These are phyloP conservation scores for Squalus acanthias DNA, from an alignment of 2,797 vertebrate species.

Conservation along the genomic window DNA sequence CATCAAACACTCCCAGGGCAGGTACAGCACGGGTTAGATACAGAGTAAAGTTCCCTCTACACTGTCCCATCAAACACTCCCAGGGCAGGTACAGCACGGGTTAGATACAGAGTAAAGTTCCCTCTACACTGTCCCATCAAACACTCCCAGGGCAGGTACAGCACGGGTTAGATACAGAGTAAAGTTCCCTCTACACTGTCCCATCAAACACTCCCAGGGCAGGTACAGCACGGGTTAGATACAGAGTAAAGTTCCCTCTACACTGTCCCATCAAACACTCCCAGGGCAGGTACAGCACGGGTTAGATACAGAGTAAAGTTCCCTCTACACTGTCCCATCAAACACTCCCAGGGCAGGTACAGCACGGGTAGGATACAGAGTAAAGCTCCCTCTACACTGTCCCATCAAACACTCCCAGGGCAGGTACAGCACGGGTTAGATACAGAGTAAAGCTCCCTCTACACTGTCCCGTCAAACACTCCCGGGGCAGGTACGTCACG, in stretches of 20 bases:
- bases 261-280: background rate
- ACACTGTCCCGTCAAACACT: background rate
- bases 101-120: slow-evolving; percentile 2
- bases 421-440: background rate
- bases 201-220: background rate
- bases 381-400: no score
- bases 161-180: slow-evolving; percentile 17
- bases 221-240: slow-evolving; percentile 37
- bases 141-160: background rate
- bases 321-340: no score
- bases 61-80: background rate
- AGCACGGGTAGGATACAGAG: no score
- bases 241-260: background rate
- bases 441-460: background rate
- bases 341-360: no score
- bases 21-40: slow-evolving; percentile 34
- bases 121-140: background rate
- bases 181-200: background rate
- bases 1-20: background rate
- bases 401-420: no score
- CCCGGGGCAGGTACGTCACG: background rate
- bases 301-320: slow-evolving; percentile 4
- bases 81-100: background rate
- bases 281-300: background rate
- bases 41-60: background rate